Conservation (phyloP, 2,888 invertebrate species). For the Miltochrista miniata region DNA sequence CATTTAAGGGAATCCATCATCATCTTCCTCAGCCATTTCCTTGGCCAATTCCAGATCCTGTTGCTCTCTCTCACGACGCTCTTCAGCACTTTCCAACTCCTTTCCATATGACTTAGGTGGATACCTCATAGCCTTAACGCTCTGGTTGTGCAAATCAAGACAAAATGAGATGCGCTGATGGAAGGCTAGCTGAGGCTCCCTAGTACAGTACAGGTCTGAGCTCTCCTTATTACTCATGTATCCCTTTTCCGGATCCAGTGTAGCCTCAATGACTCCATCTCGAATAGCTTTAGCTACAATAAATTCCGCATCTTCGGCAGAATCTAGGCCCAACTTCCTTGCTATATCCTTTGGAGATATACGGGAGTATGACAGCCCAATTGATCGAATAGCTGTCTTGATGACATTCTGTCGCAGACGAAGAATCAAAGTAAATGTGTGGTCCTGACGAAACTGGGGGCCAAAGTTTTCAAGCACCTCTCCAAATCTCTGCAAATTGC, state of each 20-base stretch:
- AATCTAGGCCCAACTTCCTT: slow-evolving; percentile 95
- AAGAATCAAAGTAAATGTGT: slow-evolving; percentile 97
- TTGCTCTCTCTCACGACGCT: slow-evolving; percentile 97
- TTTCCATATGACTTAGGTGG: slow-evolving; percentile 99
- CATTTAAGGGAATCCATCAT: slow-evolving; percentile 90
- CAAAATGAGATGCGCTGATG: slow-evolving; percentile 99
- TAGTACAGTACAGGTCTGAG: slow-evolving; percentile 97
- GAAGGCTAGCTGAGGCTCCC: slow-evolving; percentile 97
- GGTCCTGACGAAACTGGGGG: slow-evolving; percentile 95
- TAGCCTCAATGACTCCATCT: slow-evolving; percentile 99
- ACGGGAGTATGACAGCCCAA: slow-evolving; percentile 97
- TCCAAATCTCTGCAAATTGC: slow-evolving; percentile 96
- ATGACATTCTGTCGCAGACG: slow-evolving; percentile 99
- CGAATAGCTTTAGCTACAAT: slow-evolving; percentile 99
- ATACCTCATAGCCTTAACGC: slow-evolving; percentile 99
- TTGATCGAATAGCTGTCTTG: slow-evolving; percentile 98
- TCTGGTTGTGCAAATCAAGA: slow-evolving; percentile 98
- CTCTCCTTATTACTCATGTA: slow-evolving; percentile 99
- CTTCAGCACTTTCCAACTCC: slow-evolving; percentile 98
- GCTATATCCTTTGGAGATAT: slow-evolving; percentile 98
- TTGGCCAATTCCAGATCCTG: slow-evolving; percentile 99
- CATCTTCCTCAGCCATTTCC: slow-evolving; percentile 99
- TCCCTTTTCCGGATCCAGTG: slow-evolving; percentile 96
- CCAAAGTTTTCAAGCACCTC: slow-evolving; percentile 96
- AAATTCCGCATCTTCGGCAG: slow-evolving; percentile 99